phyloP scores from a whole-genome alignment of 2,113 vertebrate genomes.

The Corynorhinus townsendii region DNA sequence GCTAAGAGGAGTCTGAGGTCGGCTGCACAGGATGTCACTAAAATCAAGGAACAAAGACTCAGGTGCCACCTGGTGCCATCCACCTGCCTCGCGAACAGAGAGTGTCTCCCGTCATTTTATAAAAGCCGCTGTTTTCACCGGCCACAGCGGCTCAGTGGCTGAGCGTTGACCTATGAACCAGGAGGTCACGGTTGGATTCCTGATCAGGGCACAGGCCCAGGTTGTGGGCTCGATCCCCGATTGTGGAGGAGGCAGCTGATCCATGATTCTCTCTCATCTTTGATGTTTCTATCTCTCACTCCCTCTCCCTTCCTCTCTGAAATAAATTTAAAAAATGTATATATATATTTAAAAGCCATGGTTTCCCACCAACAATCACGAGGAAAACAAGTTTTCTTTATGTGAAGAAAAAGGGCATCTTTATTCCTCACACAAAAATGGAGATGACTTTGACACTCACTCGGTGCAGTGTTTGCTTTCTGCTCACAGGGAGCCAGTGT shows the following conservation, averaged over 20 bases:
- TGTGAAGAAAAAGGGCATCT: neutral
- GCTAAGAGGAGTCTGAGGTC: slow-evolving; percentile 31
- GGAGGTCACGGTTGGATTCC: too few species aligned
- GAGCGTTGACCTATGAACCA: too few species aligned
- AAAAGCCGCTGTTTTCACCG: neutral
- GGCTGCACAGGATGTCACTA: slow-evolving; percentile 58
- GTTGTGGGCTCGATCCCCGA: too few species aligned
- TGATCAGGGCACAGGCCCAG: too few species aligned
- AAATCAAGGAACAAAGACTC: slow-evolving; percentile 54
- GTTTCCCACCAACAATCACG: neutral
- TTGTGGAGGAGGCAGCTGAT: too few species aligned
- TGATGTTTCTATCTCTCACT: too few species aligned
- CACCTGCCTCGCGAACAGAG: neutral
- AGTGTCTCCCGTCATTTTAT: neutral
- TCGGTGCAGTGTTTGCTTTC: neutral
- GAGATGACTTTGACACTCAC: neutral
- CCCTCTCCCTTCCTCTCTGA: too few species aligned
- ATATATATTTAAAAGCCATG: neutral
- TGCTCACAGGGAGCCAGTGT: neutral
- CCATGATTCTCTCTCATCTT: too few species aligned
- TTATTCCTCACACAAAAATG: too few species aligned
- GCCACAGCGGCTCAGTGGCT: too few species aligned
- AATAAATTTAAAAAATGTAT: too few species aligned
- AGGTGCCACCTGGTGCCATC: neutral
- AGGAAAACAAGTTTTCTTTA: neutral